phyloP scores from a whole-genome alignment of 2,797 vertebrate genomes.

The Choloepus didactylus region DNA sequence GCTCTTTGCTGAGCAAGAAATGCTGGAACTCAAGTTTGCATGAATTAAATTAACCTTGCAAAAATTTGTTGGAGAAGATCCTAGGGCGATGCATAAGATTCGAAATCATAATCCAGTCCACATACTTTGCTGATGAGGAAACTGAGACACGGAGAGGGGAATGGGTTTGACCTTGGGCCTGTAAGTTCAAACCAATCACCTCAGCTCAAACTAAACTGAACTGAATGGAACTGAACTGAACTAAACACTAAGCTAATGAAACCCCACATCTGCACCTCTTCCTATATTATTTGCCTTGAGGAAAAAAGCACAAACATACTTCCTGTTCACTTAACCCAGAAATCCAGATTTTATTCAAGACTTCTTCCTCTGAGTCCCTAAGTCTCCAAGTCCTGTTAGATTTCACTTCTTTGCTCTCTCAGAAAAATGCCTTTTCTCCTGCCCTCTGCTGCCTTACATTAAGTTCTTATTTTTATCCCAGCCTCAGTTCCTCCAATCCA shows the following conservation, averaged over 20 bases:
- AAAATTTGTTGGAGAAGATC: constrained; percentile 1
- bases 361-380: neutral
- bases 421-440: neutral
- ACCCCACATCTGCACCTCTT: neutral
- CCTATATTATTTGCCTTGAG: neutral
- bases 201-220: neutral
- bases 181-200: neutral
- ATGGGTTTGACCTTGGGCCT: neutral
- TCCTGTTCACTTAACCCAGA: neutral
- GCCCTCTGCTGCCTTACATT: neutral
- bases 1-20: constrained; percentile 9
- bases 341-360: neutral
- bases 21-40: neutral
- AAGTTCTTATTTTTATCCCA: neutral
- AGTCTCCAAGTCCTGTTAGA: neutral
- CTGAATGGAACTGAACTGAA: neutral
- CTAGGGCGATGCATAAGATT: neutral
- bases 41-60: constrained; percentile 65
- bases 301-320: neutral
- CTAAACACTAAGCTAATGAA: neutral
- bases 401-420: neutral
- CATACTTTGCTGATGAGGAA: neutral
- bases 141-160: neutral
- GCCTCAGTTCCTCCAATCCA: neutral
- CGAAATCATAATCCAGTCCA: neutral